Percentiles rank a stretch among this genome's conserved stretches.
phyloP scores from a whole-genome alignment of 2,113 vertebrate genomes.

The Rhabdornis inornatus region DNA sequence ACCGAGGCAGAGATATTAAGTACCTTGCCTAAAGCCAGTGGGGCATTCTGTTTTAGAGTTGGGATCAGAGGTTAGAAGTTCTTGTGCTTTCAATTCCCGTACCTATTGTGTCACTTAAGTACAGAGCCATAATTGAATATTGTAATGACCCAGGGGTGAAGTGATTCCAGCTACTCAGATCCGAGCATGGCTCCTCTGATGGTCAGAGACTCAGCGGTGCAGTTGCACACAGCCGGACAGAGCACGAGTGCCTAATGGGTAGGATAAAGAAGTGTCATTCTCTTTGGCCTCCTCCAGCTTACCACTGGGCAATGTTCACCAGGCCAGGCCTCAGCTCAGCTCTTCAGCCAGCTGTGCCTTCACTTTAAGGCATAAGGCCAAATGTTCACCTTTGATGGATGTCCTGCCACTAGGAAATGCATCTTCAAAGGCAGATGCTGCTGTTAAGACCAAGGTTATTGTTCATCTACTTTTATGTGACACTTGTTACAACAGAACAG shows the following conservation, averaged over 20 bases:
- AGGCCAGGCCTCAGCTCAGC: background rate
- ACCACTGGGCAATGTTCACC: background rate
- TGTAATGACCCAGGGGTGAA: background rate
- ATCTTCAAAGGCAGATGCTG: background rate
- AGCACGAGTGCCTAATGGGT: background rate
- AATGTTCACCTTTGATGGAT: background rate
- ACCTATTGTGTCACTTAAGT: constrained; percentile 32
- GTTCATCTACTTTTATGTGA: background rate
- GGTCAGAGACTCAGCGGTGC: background rate
- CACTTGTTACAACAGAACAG: background rate
- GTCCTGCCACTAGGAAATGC: background rate
- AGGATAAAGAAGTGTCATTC: background rate
- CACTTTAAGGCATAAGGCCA: background rate
- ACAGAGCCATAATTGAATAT: constrained; percentile 15
- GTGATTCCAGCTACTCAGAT: background rate
- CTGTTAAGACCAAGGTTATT: background rate
- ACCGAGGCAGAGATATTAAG: background rate
- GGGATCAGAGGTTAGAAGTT: constrained; percentile 41
- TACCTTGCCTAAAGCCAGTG: background rate
- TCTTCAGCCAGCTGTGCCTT: background rate
- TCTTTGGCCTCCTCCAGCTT: background rate
- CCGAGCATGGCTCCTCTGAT: background rate
- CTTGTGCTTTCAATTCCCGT: constrained; percentile 31
- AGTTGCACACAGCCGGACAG: rapidly evolving
- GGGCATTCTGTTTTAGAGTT: constrained; percentile 4